Conservation (phyloP, 2,888 invertebrate genomes). For the Scaptomyza caliginosa region DNA sequence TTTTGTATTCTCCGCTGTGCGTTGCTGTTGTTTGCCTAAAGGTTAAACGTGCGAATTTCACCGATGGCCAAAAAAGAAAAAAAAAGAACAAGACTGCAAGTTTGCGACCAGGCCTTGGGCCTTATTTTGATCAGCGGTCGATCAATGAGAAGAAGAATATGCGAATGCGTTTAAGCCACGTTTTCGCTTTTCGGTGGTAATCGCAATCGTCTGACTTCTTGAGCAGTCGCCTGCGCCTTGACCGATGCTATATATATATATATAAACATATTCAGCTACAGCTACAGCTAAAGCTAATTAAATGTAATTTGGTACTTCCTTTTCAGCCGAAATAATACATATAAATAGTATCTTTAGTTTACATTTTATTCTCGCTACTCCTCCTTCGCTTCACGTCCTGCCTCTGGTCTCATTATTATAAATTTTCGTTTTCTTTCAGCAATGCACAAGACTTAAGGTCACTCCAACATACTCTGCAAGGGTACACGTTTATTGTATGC, state of each 20-base stretch:
- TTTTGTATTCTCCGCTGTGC: slow-evolving; percentile 28
- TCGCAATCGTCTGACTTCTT: slow-evolving; percentile 78
- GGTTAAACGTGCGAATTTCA: slow-evolving; percentile 82
- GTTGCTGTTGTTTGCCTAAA: slow-evolving; percentile 67
- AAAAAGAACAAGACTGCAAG: slow-evolving; percentile 19
- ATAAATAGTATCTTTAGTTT: slow-evolving; percentile 80
- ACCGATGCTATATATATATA: slow-evolving; percentile 42
- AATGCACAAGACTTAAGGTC: slow-evolving; percentile 59
- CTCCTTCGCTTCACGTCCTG: slow-evolving; percentile 11
- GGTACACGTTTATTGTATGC: background rate
- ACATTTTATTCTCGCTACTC: slow-evolving; percentile 64
- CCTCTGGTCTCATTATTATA: slow-evolving; percentile 67
- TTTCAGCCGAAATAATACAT: slow-evolving; percentile 82
- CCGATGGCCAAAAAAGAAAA: slow-evolving; percentile 48
- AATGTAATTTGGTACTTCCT: slow-evolving; percentile 84
- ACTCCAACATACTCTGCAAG: slow-evolving; percentile 21
- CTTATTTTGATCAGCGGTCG: slow-evolving; percentile 60
- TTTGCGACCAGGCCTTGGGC: slow-evolving; percentile 26
- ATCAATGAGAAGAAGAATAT: slow-evolving; percentile 52
- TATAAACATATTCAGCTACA: slow-evolving; percentile 25
- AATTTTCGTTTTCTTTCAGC: slow-evolving; percentile 76
- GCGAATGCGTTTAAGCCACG: slow-evolving; percentile 30
- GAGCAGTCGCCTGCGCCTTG: slow-evolving; percentile 42
- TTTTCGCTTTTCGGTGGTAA: slow-evolving; percentile 73
- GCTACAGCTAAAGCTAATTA: slow-evolving; percentile 79